Base-by-base conservation (phyloP, 2,888 invertebrate genomes). In the Melipona bicolor region DNA sequence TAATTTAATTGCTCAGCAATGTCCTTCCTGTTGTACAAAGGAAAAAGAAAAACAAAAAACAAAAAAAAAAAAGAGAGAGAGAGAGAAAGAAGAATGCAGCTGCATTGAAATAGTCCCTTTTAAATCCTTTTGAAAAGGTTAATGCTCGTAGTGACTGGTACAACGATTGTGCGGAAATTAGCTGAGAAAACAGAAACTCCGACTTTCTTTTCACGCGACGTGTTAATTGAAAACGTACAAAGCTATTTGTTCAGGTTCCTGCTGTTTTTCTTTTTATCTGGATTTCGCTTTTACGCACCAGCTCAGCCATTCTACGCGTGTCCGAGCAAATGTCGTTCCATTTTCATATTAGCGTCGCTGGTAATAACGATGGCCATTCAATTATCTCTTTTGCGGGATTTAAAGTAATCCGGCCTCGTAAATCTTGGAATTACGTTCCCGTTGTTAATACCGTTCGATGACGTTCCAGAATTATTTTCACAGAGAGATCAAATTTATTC, bases 201-300 rank as follows among this genome's bases (percentile, higher is more conserved):
- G 36, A 52, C 64, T 74, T 74, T 54, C 74, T 54, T 74, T 74
- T 74, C 73, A 54, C 64, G 54, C 52, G 74, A 74, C 74, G 74
- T 54, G 74, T 74, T 74, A 74, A 74, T 74, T 74, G 64, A 74
- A 74, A 74, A 74, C 65, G 74, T 65, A 65, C 64, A 74, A 52
- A 74, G 74, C 74, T 65, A 36, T 74, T 64, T 65, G 64, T 65
- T 74, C 64, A 52, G 19, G 54, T 36, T 64, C 65, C 19, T 15
- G 15, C 64, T 52, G 65, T 54, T 64, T 24, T 54, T 64, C 15
- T 64, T 64, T 61, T 72, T 72, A 61, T 72, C 72, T 61, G 27
- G 49, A 72, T 72, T 61, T 61, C 49, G 49, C 72, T 61, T 72
- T 72, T 27, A 21, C 56, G n/a, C 61, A 61, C 24, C 43, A 21